Base-by-base conservation (phyloP, 2,797 vertebrate species). In the Eurystomus glaucurus region DNA sequence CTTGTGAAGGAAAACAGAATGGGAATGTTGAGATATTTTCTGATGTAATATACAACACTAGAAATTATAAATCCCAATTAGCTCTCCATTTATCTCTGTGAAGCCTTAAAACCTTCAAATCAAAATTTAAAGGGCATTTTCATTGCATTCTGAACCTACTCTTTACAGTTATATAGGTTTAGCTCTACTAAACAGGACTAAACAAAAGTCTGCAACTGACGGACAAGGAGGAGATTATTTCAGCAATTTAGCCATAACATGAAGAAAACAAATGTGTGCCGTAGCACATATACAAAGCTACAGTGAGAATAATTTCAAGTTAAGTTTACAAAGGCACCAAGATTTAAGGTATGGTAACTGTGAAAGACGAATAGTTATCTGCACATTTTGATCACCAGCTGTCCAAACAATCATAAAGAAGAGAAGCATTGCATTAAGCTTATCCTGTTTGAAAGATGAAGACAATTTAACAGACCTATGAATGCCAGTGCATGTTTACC, bases 31-130 rank as follows among this genome's bases (percentile, higher is more conserved):
- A 75, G 21, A 92, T 75, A 18, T 84, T 61, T 35, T 69, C 45
- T 35, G 26, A 64, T 75, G 88, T 60, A 31, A 68, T 22, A 70
- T 5, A 66, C 3, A 71, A 17, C 23, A 61, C 43, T 2, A 62
- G 31, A 85, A 85, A 57, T 77, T 52, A 39, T 87, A 62, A 87
- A 62, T 16, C 15, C 26, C n/a, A 37, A 5, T 83, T 58, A 60
- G 12, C 9, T 39, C 39, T 18, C 87, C 35, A 23, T n/a, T 74
- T 83, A 19, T 35, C 45, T 14, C 45, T 45, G 2, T 18, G 13
- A 28, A 90, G 64, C 43, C 46, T 76, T 79, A 66, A 75, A 95
- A 25, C 48, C 29, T 62, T 46, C 39, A 84, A 70, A 80, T 39
- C 20, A 62, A 85, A 93, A 57, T 17, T 58, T 58, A 26, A 41